Evolutionary conservation across 1,140 invertebrate species (phyloP).

Genomic region (Stegodyphus mimosarum): DNA sequence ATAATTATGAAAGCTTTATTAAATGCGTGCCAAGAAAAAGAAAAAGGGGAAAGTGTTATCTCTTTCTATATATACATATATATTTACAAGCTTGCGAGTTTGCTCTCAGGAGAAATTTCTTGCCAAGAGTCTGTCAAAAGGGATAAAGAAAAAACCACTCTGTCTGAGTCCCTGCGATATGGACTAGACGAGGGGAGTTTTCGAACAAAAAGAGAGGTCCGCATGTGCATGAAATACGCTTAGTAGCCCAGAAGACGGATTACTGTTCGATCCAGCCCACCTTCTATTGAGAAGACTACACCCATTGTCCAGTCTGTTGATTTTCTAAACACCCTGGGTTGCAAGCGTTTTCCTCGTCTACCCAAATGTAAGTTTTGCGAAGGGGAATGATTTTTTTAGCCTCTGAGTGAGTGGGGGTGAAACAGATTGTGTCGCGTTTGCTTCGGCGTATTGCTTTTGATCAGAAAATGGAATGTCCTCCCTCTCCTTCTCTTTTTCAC

Average conservation of each 20-base stretch:
- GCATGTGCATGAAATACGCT: slow-evolving; percentile 55
- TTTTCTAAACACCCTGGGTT: slow-evolving; percentile 46
- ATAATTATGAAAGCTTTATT: no score
- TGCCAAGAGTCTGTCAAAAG: no score
- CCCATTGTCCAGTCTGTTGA: slow-evolving; percentile 59
- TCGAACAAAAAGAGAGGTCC: slow-evolving; percentile 40
- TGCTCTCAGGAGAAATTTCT: no score
- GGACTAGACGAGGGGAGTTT: not conserved
- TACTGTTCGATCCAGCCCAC: slow-evolving; percentile 39
- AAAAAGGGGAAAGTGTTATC: no score
- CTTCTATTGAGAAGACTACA: slow-evolving; percentile 26
- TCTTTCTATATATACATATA: no score
- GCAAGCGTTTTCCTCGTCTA: not conserved
- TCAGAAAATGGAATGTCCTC: not conserved
- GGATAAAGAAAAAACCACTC: slow-evolving; percentile 7
- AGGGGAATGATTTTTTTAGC: not conserved
- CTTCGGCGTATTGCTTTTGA: slow-evolving; percentile 32
- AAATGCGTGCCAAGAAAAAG: no score
- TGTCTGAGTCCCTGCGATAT: not conserved
- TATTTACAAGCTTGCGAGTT: no score
- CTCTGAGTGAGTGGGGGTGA: not conserved
- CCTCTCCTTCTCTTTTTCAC: not conserved
- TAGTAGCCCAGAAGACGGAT: slow-evolving; percentile 53
- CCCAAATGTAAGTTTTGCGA: not conserved
- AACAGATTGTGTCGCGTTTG: slow-evolving; percentile 7